Conservation (phyloP, 2,888 invertebrate species). For the Ophraella communa region DNA sequence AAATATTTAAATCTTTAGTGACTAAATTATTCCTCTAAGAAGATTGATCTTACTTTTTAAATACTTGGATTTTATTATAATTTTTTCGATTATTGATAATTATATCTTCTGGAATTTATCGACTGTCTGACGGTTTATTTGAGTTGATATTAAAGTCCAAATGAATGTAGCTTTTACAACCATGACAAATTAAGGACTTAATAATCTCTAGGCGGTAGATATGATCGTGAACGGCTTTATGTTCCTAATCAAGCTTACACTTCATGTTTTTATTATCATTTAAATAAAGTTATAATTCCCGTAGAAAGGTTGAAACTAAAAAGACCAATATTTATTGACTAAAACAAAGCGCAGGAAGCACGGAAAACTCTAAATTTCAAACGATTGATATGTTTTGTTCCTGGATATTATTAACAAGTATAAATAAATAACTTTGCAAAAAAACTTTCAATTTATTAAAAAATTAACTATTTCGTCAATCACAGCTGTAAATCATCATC, state of each 20-base stretch:
- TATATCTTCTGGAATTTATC: neutral
- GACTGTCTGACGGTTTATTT: constrained; percentile 10
- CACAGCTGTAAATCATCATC: no score
- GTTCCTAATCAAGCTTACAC: neutral
- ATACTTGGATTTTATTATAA: neutral
- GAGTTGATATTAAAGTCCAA: constrained; percentile 12
- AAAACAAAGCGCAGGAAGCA: no score
- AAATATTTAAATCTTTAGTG: neutral
- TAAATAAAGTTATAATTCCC: neutral
- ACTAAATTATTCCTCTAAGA: neutral
- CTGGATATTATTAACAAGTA: no score
- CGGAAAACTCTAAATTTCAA: no score
- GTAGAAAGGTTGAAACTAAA: neutral
- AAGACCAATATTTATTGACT: no score
- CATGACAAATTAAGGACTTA: constrained; percentile 18
- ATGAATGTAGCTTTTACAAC: constrained; percentile 12
- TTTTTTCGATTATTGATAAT: neutral
- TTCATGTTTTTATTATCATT: neutral
- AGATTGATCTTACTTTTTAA: neutral
- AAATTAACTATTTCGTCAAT: no score
- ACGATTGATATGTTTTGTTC: no score
- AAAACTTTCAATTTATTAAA: no score
- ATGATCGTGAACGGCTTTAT: neutral
- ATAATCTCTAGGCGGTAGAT: constrained; percentile 16
- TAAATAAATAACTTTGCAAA: no score